phyloP scores from a whole-genome alignment of 2,797 vertebrate genomes.

The Lemur catta region DNA sequence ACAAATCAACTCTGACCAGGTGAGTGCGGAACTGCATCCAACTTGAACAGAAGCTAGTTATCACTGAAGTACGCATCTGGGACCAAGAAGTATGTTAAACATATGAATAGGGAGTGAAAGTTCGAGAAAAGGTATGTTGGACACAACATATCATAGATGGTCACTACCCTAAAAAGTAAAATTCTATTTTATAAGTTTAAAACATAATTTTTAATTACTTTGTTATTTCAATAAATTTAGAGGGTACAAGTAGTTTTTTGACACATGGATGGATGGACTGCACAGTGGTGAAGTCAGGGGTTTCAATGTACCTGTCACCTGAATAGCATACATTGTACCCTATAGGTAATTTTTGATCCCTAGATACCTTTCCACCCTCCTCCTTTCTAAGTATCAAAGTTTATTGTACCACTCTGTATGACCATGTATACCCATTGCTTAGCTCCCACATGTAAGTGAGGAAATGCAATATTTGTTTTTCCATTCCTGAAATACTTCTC shows the following conservation, averaged over 20 bases:
- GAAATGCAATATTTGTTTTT: no score
- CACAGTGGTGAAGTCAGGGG: background rate
- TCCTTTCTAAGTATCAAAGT: no score
- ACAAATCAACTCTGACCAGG: background rate
- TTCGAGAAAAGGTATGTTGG: background rate
- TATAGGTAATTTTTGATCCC: background rate
- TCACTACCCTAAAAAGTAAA: constrained; percentile 6
- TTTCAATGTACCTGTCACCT: background rate
- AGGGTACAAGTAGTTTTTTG: background rate
- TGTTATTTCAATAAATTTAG: background rate
- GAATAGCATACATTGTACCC: background rate
- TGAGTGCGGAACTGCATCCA: background rate
- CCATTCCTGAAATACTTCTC: no score
- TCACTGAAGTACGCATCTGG: background rate
- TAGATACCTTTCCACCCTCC: background rate
- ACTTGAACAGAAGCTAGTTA: background rate
- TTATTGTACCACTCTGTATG: no score
- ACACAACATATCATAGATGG: background rate
- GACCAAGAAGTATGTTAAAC: background rate
- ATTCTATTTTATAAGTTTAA: constrained; percentile 21
- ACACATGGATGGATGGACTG: background rate
- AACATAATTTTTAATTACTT: background rate
- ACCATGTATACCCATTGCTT: no score
- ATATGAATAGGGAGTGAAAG: background rate
- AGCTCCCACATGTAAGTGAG: no score